phyloP scores from a whole-genome alignment of 2,113 vertebrate genomes.

The Anhinga rufa region DNA sequence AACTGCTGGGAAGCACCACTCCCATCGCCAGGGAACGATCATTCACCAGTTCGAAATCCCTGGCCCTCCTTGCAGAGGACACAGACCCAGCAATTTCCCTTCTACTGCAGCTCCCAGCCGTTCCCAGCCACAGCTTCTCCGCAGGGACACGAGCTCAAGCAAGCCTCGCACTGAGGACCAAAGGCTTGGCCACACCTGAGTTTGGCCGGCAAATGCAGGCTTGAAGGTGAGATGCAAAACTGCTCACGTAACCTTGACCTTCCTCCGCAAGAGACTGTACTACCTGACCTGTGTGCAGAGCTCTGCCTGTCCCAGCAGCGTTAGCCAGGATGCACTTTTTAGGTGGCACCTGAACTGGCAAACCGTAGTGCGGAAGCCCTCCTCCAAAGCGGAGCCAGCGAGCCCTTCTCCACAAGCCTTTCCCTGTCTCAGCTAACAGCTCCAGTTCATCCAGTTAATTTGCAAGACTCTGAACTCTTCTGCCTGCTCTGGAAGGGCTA shows the following conservation, averaged over 20 bases:
- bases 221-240: fast-evolving
- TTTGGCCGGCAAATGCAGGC: background rate
- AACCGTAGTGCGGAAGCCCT: background rate
- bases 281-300: fast-evolving
- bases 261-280: background rate
- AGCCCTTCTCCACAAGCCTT: background rate
- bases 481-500: background rate
- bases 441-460: background rate
- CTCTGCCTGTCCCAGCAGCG: background rate
- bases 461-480: background rate
- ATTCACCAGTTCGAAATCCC: background rate
- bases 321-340: background rate
- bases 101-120: background rate
- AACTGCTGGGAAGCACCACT: background rate
- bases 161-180: background rate
- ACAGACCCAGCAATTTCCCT: background rate
- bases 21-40: fast-evolving
- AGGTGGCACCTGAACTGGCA: background rate
- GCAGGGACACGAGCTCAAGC: fast-evolving
- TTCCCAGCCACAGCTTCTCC: background rate
- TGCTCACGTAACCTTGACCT: background rate
- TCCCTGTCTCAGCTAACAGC: background rate
- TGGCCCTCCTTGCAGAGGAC: background rate
- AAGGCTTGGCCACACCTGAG: background rate
- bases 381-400: background rate